Evolutionary conservation across 2,797 vertebrate species (phyloP).

Genomic region (Lemur catta): DNA sequence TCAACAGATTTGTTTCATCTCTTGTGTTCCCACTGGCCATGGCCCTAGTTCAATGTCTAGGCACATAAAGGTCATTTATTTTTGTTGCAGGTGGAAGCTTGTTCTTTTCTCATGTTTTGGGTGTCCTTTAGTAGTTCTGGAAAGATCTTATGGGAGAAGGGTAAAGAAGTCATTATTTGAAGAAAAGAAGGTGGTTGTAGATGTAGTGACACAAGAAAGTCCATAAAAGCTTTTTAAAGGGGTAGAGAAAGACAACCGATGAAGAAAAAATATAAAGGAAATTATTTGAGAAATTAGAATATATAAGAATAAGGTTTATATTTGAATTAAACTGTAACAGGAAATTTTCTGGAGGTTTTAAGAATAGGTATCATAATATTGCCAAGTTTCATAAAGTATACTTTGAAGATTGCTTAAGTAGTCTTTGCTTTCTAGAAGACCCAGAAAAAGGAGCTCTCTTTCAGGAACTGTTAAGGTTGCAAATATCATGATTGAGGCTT

Average conservation of each 20-base stretch:
- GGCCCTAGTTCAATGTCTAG: neutral
- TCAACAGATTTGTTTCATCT: conserved; percentile 14
- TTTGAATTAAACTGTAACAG: neutral
- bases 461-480: neutral
- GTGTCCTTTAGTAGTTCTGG: neutral
- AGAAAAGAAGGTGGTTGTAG: neutral
- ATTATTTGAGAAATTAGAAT: neutral
- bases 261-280: neutral
- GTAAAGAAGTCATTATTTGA: neutral
- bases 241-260: neutral
- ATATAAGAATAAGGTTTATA: neutral
- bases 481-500: neutral
- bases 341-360: neutral
- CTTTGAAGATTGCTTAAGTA: neutral
- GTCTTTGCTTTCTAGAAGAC: neutral
- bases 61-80: neutral
- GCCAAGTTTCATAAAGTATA: neutral
- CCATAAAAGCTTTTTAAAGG: neutral
- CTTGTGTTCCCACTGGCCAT: neutral
- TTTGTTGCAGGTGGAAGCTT: neutral
- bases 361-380: neutral
- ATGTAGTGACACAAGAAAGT: neutral
- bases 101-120: neutral
- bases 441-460: neutral
- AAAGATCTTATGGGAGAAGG: neutral